phyloP scores from a whole-genome alignment of 2,888 invertebrate genomes.

The Sinohyriopsis cumingii region DNA sequence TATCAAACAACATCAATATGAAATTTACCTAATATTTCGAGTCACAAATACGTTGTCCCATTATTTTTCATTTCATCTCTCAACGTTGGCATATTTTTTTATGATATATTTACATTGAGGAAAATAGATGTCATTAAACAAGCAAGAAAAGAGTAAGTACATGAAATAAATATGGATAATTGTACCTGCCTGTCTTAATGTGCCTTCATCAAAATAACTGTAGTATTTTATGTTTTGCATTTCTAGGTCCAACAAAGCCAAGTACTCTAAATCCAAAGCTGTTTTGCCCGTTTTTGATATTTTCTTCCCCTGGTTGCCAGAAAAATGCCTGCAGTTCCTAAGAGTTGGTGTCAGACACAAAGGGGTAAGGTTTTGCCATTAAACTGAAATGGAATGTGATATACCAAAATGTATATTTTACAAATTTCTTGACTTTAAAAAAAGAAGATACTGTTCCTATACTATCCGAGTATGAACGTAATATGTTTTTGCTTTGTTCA shows the following conservation, averaged over 20 bases:
- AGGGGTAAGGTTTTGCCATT: conserved; percentile 17
- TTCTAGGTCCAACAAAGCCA: conserved; percentile 40
- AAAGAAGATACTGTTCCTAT: too few species aligned
- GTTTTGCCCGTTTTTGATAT: conserved; percentile 50
- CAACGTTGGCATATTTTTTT: too few species aligned
- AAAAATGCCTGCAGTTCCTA: conserved; percentile 28
- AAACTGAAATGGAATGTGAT: too few species aligned
- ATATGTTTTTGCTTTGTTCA: too few species aligned
- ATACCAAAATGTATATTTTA: too few species aligned
- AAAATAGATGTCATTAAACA: background rate
- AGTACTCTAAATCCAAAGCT: conserved; percentile 42
- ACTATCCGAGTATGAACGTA: too few species aligned
- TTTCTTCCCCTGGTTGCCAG: conserved; percentile 45
- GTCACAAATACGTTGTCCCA: too few species aligned
- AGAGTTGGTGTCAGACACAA: conserved; percentile 45
- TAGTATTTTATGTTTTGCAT: background rate
- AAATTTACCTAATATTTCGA: too few species aligned
- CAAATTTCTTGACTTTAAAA: too few species aligned
- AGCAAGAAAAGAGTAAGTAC: background rate
- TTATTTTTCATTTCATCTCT: too few species aligned
- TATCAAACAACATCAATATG: too few species aligned
- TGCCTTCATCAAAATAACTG: background rate
- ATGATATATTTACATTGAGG: background rate
- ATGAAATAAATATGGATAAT: background rate
- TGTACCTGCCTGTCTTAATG: background rate